Evolutionary conservation across 2,113 vertebrate species (phyloP), one percentile per base, ranked within the genome.

Genomic region (Podocnemis expansa): DNA sequence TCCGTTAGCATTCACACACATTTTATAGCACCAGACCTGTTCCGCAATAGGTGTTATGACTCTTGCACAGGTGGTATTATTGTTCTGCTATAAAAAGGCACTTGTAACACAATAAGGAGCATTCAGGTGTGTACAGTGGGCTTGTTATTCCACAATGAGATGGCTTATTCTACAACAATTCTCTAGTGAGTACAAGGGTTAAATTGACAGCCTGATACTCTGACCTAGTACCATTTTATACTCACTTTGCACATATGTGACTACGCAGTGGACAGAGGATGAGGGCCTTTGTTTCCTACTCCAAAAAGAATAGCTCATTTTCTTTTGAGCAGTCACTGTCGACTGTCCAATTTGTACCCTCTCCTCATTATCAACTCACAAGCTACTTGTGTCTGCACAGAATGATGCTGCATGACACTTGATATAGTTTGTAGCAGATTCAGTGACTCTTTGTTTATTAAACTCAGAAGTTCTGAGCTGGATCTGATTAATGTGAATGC

Each of bases 381-480:
- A 78, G 17, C 9, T 52, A 1, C 47, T 56, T 51, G 47, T 78
- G 51, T 55, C 58, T 87, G n/a, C 67, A 78, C 29, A 55, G 29
- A 41, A 49, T 80, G 79, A 38, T 29, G 0, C 0, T 63, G 78
- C 55, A 67, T 34, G 78, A 63, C 0, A 0, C 34, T 85, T 49
- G 8, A 41, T 49, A 79, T 80, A 90, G 21, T 14, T 82, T 67
- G 5, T 11, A 51, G 14, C 43, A 82, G n/a, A 73, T 78, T 95
- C 56, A 85, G 51, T 54, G 87, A 34, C 16, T 56, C 12, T 5
- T 4, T 70, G 0, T 8, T 87, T 92, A 91, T 93, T 78, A 84
- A 96, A 56, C 29, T 75, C 58, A 1, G 3, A 93, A 38, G 8
- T 75, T 38, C 25, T 89, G 58, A 83, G 17, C 45, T 85, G 81